Percentiles rank a stretch among this genome's conserved stretches.
phyloP scores from a whole-genome alignment of 1,140 invertebrate species.

The Linepithema humile region DNA sequence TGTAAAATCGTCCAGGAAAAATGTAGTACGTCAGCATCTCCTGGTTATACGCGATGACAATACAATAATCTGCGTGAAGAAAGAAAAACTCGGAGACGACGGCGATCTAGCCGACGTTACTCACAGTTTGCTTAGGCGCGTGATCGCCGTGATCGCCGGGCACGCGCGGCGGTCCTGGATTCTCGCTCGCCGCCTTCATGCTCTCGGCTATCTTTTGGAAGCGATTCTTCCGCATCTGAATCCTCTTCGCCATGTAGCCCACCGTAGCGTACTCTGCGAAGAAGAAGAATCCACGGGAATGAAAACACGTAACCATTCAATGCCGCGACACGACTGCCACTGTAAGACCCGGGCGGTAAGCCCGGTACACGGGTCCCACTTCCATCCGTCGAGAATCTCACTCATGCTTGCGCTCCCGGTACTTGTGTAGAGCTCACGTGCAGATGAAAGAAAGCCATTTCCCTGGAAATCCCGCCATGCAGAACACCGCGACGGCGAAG shows the following conservation, averaged over 20 bases:
- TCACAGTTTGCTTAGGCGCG: slow-evolving; percentile 91
- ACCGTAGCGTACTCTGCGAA: slow-evolving; percentile 95
- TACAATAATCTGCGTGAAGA: slow-evolving; percentile 58
- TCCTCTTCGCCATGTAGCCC: slow-evolving; percentile 97
- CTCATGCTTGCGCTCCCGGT: slow-evolving; percentile 54
- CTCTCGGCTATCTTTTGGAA: slow-evolving; percentile 96
- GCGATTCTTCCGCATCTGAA: slow-evolving; percentile 96
- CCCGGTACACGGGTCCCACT: slow-evolving; percentile 44
- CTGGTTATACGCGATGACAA: slow-evolving; percentile 39
- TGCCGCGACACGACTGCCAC: slow-evolving; percentile 51
- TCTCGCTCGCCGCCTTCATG: slow-evolving; percentile 92
- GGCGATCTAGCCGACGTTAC: slow-evolving; percentile 83
- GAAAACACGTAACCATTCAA: slow-evolving; percentile 49
- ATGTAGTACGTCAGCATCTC: slow-evolving; percentile 33
- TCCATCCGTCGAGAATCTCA: slow-evolving; percentile 57
- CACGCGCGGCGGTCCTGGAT: slow-evolving; percentile 86
- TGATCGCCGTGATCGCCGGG: slow-evolving; percentile 87
- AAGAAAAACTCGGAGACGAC: slow-evolving; percentile 59
- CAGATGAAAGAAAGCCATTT: slow-evolving; percentile 55
- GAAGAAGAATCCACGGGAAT: slow-evolving; percentile 59
- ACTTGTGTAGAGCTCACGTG: slow-evolving; percentile 58
- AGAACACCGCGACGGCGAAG: slow-evolving; percentile 43
- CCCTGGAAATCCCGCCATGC: slow-evolving; percentile 28
- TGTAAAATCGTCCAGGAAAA: slow-evolving; percentile 34
- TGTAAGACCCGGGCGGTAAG: slow-evolving; percentile 35